These are phyloP conservation scores for Laothoe populi DNA, from an alignment of 2,888 invertebrate genomes.

Conservation along the genomic window DNA sequence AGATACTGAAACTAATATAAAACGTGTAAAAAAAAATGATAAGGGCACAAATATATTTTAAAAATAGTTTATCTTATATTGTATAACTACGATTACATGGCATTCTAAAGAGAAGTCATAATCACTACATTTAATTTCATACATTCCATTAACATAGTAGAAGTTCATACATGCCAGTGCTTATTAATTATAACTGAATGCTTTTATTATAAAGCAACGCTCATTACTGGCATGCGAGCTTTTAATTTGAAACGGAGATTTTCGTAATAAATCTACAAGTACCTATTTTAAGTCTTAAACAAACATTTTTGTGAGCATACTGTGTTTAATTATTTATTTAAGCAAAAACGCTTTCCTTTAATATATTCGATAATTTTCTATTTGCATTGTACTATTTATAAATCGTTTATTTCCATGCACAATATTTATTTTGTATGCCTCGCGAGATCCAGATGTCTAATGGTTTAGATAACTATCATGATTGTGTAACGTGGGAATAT, in stretches of 20 bases:
- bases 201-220: constrained; percentile 1
- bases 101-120: too few relatives aligned
- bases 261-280: constrained; percentile 6
- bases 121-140: too few relatives aligned
- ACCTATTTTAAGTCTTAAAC: constrained; percentile 15
- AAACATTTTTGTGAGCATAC: constrained; percentile 7
- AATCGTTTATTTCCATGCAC: constrained; percentile 10
- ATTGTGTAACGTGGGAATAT: constrained; percentile 13
- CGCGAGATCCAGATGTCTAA: constrained; percentile 28
- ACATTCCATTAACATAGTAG: neutral
- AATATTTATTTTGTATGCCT: constrained; percentile 29
- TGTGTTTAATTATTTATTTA: constrained; percentile 21
- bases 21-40: too few relatives aligned
- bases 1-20: too few relatives aligned
- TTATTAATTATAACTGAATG: neutral
- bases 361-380: constrained; percentile 14
- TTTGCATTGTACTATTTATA: constrained; percentile 14
- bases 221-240: constrained; percentile 9
- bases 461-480: constrained; percentile 26
- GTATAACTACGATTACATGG: too few relatives aligned
- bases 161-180: neutral
- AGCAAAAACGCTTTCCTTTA: constrained; percentile 7
- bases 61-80: neutral
- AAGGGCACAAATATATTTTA: neutral
- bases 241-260: constrained; percentile 1